Conservation (phyloP, 2,888 invertebrate species). For the Lysandra coridon region DNA sequence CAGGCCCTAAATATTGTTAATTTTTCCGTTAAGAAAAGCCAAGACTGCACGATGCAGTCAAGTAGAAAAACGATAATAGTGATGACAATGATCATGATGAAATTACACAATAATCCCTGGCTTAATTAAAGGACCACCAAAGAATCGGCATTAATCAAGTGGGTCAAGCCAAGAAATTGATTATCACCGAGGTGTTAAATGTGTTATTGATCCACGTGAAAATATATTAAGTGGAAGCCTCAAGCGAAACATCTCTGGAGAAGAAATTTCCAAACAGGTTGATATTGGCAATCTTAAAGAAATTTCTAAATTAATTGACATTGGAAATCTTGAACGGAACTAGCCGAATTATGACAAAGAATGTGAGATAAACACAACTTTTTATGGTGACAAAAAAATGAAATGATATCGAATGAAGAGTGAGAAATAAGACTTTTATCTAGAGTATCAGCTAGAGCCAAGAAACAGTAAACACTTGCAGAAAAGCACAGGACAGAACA, state of each 20-base stretch:
- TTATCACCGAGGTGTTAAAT: not conserved
- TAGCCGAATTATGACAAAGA: too few relatives aligned
- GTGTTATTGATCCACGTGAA: constrained; percentile 7
- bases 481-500: not conserved
- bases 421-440: not conserved
- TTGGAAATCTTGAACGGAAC: not conserved
- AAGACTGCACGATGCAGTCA: not conserved
- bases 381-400: not conserved
- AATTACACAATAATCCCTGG: not conserved
- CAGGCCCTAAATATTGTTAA: too few relatives aligned
- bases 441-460: not conserved
- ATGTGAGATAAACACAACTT: not conserved
- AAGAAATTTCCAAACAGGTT: not conserved
- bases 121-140: constrained; percentile 18
- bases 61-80: not conserved
- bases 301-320: not conserved
- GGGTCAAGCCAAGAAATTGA: constrained; percentile 1
- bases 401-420: not conserved
- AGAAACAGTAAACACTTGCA: not conserved
- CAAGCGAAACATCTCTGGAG: not conserved
- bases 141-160: constrained; percentile 15
- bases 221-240: not conserved
- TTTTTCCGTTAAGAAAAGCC: too few relatives aligned
- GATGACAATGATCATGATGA: not conserved
- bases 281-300: not conserved